Percentiles rank a stretch among this genome's conserved stretches.
Conservation (phyloP, 1,140 invertebrate species). For the Rhagoletis zephyria region DNA sequence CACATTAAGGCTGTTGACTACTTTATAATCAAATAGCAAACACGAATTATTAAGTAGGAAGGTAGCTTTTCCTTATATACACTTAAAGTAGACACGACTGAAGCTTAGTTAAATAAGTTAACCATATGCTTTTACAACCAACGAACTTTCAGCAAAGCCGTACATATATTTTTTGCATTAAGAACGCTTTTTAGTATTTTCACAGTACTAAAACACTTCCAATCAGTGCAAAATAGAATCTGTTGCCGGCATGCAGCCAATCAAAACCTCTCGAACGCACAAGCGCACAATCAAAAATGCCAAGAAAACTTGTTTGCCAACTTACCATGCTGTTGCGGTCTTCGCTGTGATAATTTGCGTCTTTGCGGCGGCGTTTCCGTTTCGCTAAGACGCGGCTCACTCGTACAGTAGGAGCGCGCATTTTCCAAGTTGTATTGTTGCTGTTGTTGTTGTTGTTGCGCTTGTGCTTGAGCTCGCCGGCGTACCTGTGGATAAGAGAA, state of each 20-base stretch:
- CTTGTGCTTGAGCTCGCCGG: constrained; percentile 64
- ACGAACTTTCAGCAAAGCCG: background rate
- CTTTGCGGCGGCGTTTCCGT: constrained; percentile 72
- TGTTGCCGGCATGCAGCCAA: background rate
- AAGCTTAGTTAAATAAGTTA: background rate
- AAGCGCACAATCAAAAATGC: too few relatives aligned
- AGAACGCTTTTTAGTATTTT: background rate
- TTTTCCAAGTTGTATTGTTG: constrained; percentile 70
- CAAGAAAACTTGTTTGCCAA: constrained; percentile 18
- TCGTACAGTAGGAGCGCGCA: constrained; percentile 70
- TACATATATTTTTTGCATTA: background rate
- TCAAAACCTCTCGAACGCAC: background rate
- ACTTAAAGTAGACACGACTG: too few relatives aligned
- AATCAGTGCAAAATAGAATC: background rate
- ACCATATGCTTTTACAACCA: background rate
- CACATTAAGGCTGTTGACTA: too few relatives aligned
- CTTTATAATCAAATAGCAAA: too few relatives aligned
- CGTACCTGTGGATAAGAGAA: constrained; percentile 64
- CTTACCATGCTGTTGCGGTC: constrained; percentile 73
- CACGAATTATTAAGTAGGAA: too few relatives aligned
- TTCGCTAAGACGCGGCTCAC: constrained; percentile 71
- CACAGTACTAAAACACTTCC: background rate
- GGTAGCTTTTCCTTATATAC: too few relatives aligned
- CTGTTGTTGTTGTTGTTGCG: constrained; percentile 66
- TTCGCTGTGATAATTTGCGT: constrained; percentile 74